These are phyloP conservation scores for Nomada ferruginata DNA, from an alignment of 2,888 invertebrate species.

Conservation along the genomic window DNA sequence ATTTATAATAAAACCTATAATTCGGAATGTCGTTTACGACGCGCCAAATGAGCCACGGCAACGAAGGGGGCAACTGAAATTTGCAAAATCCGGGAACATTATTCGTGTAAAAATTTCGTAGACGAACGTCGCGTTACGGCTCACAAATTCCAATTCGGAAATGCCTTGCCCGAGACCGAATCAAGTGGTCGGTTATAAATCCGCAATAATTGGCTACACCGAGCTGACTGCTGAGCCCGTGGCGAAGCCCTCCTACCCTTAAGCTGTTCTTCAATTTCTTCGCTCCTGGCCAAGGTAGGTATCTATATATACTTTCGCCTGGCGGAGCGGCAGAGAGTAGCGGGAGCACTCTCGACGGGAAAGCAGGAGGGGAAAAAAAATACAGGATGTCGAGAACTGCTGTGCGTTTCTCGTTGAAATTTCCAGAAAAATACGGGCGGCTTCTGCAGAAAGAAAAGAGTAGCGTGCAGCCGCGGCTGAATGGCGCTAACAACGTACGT, in stretches of 20 bases:
- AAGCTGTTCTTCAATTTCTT: slow-evolving; percentile 77
- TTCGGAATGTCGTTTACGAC: too few species aligned
- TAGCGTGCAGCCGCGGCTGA: slow-evolving; percentile 63
- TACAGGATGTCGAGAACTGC: slow-evolving; percentile 62
- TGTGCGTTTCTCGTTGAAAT: slow-evolving; percentile 68
- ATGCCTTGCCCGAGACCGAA: slow-evolving; percentile 65
- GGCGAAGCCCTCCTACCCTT: slow-evolving; percentile 73
- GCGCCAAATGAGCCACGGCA: too few species aligned
- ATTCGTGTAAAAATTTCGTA: slow-evolving; percentile 13
- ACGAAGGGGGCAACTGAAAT: background rate
- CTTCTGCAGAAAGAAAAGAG: slow-evolving; percentile 63
- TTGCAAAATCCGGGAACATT: background rate
- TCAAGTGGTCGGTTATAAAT: slow-evolving; percentile 80
- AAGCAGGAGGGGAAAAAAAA: slow-evolving; percentile 22
- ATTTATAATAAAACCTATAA: too few species aligned
- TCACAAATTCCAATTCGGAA: slow-evolving; percentile 66
- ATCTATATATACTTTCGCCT: slow-evolving; percentile 60
- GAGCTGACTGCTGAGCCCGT: slow-evolving; percentile 72
- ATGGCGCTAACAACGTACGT: slow-evolving; percentile 71
- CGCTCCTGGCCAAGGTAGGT: slow-evolving; percentile 62
- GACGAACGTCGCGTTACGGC: slow-evolving; percentile 36
- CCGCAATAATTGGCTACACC: slow-evolving; percentile 82
- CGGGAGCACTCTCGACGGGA: slow-evolving; percentile 39
- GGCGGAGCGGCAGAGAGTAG: slow-evolving; percentile 31
- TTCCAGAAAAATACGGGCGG: slow-evolving; percentile 74